Base-by-base conservation (phyloP, 2,113 vertebrate species). In the Jacana jacana region DNA sequence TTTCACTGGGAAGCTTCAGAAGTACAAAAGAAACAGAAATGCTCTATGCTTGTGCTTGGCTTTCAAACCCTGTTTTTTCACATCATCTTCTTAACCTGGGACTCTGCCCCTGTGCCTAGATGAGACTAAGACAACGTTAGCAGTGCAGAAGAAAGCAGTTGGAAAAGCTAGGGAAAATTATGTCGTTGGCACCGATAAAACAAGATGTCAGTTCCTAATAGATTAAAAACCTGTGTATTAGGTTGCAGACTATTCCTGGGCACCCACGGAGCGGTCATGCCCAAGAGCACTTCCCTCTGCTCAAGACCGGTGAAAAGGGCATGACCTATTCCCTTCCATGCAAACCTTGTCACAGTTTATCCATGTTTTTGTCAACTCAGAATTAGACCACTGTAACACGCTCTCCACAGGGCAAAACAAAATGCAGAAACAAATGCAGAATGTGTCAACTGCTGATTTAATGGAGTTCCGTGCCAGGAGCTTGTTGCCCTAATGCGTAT, bases 281-380 rank as follows among this genome's bases (percentile, higher is more conserved):
- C 96, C 96, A 96, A 81, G 57, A 96, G 96, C 93, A 11, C n/a
- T 95, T 97, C 95, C 91, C 96, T 92, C 88, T 65, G 91, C 89
- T 89, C 91, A 46, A 95, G 94, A 77, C 86, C 82, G 91, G 90
- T 96, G 96, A 97, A 97, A 97, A 96, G 95, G 96, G 86, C 92
- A 96, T 35, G 96, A 97, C 96, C 95, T 96, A 95, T 93, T 97
- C 95, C 93, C 91, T 96, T 96, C 96, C 95, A 93, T 51, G 95
- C 95, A 97, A 96, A 95, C 93, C 92, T 89, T 96, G 96, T 96
- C 95, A 96, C 92, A 94, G 96, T 92, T 96, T 94, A 95, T 96
- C 95, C 91, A 10, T 76, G 71, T 96, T 96, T 97, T 94, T 96
- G 96, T 96, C 96, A 97, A 35, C 86, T 96, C 13, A 52, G 73